Evolutionary conservation across 2,888 invertebrate genomes (phyloP).

Genomic region (Abscondita cerata): DNA sequence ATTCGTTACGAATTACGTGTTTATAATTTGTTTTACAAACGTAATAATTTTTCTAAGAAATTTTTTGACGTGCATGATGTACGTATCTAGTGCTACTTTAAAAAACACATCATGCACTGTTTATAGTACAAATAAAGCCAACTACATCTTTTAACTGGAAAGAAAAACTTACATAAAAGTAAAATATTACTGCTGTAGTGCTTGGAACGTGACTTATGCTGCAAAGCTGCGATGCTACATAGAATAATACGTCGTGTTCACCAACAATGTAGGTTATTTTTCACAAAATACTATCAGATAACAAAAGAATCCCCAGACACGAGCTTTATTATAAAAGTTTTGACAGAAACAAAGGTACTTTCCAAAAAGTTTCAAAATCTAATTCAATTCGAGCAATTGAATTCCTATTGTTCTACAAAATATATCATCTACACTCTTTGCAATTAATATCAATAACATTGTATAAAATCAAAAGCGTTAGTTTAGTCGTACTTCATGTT

Average conservation of each 20-base stretch:
- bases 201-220: conserved; percentile 43
- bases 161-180: conserved; percentile 44
- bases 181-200: conserved; percentile 43
- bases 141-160: conserved; percentile 26
- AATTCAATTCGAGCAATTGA: conserved; percentile 28
- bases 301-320: conserved; percentile 35
- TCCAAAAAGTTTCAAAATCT: conserved; percentile 29
- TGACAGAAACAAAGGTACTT: conserved; percentile 36
- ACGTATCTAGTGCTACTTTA: conserved; percentile 28
- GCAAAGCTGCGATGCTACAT: conserved; percentile 30
- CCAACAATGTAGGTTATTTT: conserved; percentile 37
- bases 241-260: conserved; percentile 31
- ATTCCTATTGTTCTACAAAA: conserved; percentile 12
- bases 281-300: conserved; percentile 37
- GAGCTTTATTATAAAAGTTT: conserved; percentile 37
- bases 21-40: neutral
- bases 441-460: too few relatives aligned
- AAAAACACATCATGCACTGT: conserved; percentile 33
- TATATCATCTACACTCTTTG: neutral
- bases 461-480: too few relatives aligned
- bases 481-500: too few relatives aligned
- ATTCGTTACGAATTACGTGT: too few relatives aligned
- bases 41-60: conserved; percentile 6
- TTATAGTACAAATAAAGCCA: conserved; percentile 31
- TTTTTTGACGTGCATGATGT: conserved; percentile 12